Percentiles rank a stretch among this genome's conserved stretches.
These are phyloP conservation scores for Callospermophilus lateralis DNA, from an alignment of 2,113 vertebrate genomes.

Conservation along the genomic window DNA sequence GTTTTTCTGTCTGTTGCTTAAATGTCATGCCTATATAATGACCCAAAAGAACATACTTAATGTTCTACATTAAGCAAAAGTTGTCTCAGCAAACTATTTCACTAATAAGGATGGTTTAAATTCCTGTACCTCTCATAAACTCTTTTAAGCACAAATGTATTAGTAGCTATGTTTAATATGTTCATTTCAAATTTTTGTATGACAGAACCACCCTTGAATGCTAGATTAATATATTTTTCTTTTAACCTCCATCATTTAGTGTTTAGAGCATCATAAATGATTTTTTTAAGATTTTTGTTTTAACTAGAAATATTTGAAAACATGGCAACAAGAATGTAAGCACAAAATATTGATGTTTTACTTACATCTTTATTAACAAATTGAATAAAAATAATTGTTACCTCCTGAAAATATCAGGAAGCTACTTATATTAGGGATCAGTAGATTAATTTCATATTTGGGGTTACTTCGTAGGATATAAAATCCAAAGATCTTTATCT, in stretches of 20 bases:
- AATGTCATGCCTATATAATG: not conserved
- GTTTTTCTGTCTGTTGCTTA: not conserved
- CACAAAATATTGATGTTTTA: conserved; percentile 80
- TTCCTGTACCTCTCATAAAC: not conserved
- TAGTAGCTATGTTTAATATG: not conserved
- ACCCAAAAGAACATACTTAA: not conserved
- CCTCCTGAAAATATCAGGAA: conserved; percentile 73
- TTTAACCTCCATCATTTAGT: not conserved
- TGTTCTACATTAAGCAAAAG: not conserved
- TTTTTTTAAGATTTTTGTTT: conserved; percentile 72
- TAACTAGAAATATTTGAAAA: conserved; percentile 78
- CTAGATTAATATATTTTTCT: not conserved
- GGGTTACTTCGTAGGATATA: conserved; percentile 79
- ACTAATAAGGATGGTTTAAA: not conserved
- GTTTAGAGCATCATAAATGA: conserved; percentile 65
- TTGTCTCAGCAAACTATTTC: not conserved
- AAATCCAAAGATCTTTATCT: conserved; percentile 84
- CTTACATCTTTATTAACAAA: conserved; percentile 79
- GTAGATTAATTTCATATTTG: conserved; percentile 81
- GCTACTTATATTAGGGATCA: conserved; percentile 73
- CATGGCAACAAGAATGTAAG: conserved; percentile 63
- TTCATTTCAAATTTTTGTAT: not conserved
- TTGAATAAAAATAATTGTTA: conserved; percentile 74
- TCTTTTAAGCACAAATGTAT: not conserved
- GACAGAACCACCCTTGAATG: not conserved